Base-by-base conservation (phyloP, 2,797 vertebrate species). In the Hippocampus kuda region DNA sequence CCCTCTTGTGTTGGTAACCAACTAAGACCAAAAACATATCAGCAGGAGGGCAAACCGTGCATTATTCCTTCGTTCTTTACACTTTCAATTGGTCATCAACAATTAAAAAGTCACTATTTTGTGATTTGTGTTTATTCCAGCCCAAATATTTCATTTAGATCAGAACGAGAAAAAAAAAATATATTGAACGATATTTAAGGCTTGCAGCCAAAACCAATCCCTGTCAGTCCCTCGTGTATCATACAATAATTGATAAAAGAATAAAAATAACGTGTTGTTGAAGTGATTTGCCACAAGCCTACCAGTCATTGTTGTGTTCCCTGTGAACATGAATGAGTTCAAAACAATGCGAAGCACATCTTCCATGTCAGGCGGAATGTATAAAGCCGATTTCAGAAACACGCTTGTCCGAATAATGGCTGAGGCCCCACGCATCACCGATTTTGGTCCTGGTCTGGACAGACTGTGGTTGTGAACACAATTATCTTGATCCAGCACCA, bases 1-100 rank as follows among this genome's bases (percentile, higher is more conserved):
- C 62, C 62, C 62, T 64, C 62, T 64, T 64, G 62, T 64, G 62
- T 64, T 24, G 41, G 62, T 42, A 44, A 44, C 38, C 16, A 30
- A 60, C 57, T 34, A 18, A 34, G 30, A 61, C 16, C 30, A 34
- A 38, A 22, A 61, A 64, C 62, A 64, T 15, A 44, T 54, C 70
- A 72, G 69, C 20, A 65, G 26, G 41, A 44, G 41, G n/a, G 59
- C 16, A 30, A 38, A 38, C 8, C 59, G 18, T 30, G 27, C 59
- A 34, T 18, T 1, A 10, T 61, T 38, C 34, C 34, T 38, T 61
- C 16, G 30, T 20, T 38, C 16, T 61, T 61, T 10, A 3, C 59
- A 38, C 30, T 61, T 18, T 34, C 30, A 38, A 3, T 38, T 38
- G 18, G 6, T 34, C 1, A 38, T 34, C 59, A 12, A 34, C 8